A percentile compares a stretch with the other conserved stretches of the same genome.
These are phyloP conservation scores for Dromas ardeola DNA, from an alignment of 2,113 vertebrate genomes.

Conservation along the genomic window DNA sequence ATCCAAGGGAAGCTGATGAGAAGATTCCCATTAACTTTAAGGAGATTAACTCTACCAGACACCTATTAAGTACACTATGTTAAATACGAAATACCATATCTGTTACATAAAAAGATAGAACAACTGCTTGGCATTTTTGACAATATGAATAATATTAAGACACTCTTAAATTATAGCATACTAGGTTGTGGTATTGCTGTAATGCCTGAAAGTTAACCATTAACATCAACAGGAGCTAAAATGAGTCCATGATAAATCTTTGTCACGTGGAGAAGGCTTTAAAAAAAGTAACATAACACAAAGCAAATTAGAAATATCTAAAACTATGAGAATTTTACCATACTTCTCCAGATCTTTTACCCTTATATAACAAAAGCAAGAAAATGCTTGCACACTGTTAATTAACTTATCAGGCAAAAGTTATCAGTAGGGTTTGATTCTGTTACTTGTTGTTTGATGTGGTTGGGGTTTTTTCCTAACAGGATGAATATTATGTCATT, in stretches of 20 bases:
- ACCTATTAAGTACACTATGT: not conserved
- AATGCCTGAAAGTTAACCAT: not conserved
- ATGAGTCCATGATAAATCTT: not conserved
- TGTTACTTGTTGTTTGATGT: not conserved
- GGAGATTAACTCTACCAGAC: not conserved
- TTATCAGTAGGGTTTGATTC: not conserved
- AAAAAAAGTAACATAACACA: not conserved
- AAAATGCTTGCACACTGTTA: not conserved
- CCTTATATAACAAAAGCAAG: not conserved
- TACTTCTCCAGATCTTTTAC: not conserved
- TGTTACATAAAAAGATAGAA: not conserved
- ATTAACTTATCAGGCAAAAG: not conserved
- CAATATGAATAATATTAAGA: not conserved
- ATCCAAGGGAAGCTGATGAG: not conserved
- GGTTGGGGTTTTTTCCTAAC: not conserved
- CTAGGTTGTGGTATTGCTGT: not conserved
- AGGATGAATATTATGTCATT: not conserved
- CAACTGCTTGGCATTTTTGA: not conserved
- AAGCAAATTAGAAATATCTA: not conserved
- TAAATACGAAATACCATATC: not conserved
- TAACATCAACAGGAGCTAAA: not conserved
- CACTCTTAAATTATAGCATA: not conserved
- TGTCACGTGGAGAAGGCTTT: not conserved
- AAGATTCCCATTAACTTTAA: not conserved
- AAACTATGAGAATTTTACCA: not conserved